A percentile compares a stretch with the other conserved stretches of the same genome.
Evolutionary conservation across 2,113 vertebrate genomes (phyloP).

Genomic region (Tupaia chinensis): DNA sequence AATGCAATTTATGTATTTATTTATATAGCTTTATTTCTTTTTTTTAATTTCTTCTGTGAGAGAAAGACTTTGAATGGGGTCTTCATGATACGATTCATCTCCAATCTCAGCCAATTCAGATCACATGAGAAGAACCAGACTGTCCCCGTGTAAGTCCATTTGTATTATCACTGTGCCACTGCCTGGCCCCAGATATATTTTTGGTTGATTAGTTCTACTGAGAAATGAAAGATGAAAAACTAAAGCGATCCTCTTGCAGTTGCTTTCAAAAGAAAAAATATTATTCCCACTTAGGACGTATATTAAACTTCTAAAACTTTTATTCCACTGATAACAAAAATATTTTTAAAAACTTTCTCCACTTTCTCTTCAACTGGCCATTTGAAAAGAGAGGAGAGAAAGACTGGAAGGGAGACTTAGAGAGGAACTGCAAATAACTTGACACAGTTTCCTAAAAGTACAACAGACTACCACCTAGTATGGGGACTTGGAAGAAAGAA

Average conservation of each 20-base stretch:
- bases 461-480: background rate
- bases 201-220: background rate
- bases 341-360: background rate
- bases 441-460: background rate
- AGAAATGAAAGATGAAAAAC: constrained; percentile 22
- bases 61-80: no score
- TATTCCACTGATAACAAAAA: background rate
- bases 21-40: no score
- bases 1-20: no score
- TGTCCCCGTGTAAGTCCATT: no score
- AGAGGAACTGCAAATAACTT: background rate
- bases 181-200: background rate
- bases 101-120: no score
- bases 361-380: background rate
- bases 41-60: no score
- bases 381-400: background rate
- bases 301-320: background rate
- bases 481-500: background rate
- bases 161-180: no score
- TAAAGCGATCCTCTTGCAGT: background rate
- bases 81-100: no score
- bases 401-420: fast-evolving
- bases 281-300: background rate
- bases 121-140: no score
- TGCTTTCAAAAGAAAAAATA: background rate